A percentile compares a stretch with the other conserved stretches of the same genome.
Conservation (phyloP, 2,888 invertebrate species). For the Eupithecia tripunctaria region DNA sequence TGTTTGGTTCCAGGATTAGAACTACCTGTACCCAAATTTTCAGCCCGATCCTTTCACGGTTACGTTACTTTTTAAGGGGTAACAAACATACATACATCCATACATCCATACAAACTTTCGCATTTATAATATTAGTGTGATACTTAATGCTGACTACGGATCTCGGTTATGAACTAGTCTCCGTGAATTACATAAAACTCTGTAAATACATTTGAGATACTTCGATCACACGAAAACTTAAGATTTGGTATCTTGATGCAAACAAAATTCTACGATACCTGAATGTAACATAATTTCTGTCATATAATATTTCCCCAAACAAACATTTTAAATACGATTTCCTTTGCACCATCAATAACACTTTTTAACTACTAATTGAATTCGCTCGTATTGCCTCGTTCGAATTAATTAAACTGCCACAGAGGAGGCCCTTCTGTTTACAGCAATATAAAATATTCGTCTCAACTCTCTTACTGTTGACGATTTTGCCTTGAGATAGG, state of each 20-base stretch:
- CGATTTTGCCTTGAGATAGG: conserved; percentile 3
- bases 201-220: neutral
- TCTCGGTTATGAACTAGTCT: too few species aligned
- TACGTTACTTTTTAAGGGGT: too few species aligned
- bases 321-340: neutral
- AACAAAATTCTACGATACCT: neutral
- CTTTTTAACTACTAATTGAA: conserved; percentile 72
- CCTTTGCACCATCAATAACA: conserved; percentile 47
- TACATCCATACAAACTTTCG: too few species aligned
- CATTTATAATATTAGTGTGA: too few species aligned
- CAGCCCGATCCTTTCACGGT: too few species aligned
- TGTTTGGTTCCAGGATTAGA: too few species aligned
- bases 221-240: neutral
- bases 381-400: conserved; percentile 64
- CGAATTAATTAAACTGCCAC: conserved; percentile 67
- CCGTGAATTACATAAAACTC: too few species aligned
- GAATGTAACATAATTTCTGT: neutral
- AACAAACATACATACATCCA: too few species aligned
- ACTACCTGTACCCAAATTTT: too few species aligned
- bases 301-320: neutral
- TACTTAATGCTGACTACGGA: too few species aligned
- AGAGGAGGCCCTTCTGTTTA: conserved; percentile 17
- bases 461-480: conserved; percentile 16
- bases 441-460: conserved; percentile 30
- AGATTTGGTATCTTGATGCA: neutral